A percentile compares a stretch with the other conserved stretches of the same genome.
These are phyloP conservation scores for Myrmecophaga tridactyla DNA, from an alignment of 2,113 vertebrate species.

Conservation along the genomic window DNA sequence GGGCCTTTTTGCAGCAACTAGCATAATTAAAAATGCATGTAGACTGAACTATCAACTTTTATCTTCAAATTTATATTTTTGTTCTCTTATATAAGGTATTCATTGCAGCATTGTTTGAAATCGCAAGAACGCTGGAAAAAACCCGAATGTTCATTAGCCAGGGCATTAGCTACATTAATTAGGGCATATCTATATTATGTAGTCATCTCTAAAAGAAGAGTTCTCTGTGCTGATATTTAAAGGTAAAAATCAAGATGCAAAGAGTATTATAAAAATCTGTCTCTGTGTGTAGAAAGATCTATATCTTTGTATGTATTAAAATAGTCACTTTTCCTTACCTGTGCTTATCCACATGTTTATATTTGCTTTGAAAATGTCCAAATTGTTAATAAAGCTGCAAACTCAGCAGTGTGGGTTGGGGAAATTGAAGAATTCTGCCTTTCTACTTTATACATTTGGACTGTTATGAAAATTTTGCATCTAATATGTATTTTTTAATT, in stretches of 20 bases:
- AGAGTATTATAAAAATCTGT: neutral
- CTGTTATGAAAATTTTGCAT: neutral
- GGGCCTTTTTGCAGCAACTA: neutral
- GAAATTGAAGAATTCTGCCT: neutral
- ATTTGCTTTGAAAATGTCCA: neutral
- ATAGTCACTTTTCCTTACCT: neutral
- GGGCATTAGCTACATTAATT: neutral
- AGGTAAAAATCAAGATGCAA: neutral
- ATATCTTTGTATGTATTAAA: neutral
- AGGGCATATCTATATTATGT: neutral
- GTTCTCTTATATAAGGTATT: neutral
- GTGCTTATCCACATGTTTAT: neutral
- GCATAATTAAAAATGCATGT: slow-evolving; percentile 40
- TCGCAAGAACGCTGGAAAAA: neutral
- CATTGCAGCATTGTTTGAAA: slow-evolving; percentile 21
- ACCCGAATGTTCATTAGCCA: neutral
- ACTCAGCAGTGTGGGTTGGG: neutral
- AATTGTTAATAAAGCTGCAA: neutral
- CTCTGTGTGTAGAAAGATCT: neutral
- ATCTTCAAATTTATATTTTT: slow-evolving; percentile 43
- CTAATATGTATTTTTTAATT: neutral
- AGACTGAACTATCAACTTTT: slow-evolving; percentile 17
- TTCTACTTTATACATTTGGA: neutral
- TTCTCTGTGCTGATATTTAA: slow-evolving; percentile 14
- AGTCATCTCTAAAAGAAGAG: neutral